phyloP scores from a whole-genome alignment of 2,113 vertebrate species.

The Vanacampus margaritifer region DNA sequence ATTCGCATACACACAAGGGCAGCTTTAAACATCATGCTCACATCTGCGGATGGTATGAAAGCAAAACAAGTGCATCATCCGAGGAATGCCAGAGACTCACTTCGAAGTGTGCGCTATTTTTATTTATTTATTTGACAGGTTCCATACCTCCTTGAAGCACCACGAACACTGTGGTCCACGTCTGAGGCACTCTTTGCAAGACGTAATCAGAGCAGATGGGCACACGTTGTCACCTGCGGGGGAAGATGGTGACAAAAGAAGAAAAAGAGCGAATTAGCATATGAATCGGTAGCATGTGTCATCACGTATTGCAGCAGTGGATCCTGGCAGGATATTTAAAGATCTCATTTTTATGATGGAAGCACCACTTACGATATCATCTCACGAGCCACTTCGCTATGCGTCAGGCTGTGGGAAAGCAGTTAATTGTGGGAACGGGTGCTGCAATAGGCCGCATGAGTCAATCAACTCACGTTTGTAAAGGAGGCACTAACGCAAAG shows the following conservation, averaged over 20 bases:
- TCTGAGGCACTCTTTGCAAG: conserved; percentile 83
- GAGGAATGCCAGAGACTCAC: conserved; percentile 34
- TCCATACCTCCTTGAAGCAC: conserved; percentile 89
- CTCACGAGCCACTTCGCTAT: conserved; percentile 23
- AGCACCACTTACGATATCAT: conserved; percentile 34
- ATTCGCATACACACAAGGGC: conserved; percentile 30
- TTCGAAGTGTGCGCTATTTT: neutral
- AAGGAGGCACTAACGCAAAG: neutral
- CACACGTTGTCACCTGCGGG: conserved; percentile 81
- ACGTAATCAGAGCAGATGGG: conserved; percentile 72
- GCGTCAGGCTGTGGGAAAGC: conserved; percentile 6
- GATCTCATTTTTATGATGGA: conserved; percentile 34
- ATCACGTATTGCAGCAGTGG: conserved; percentile 32
- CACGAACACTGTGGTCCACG: conserved; percentile 91
- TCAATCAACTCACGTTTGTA: conserved; percentile 7
- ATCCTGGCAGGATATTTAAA: conserved; percentile 20
- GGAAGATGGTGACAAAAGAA: conserved; percentile 10
- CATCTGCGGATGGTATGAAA: conserved; percentile 48
- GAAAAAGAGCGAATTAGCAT: conserved; percentile 54
- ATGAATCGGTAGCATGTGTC: conserved; percentile 41
- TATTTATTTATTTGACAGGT: neutral
- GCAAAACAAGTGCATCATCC: conserved; percentile 40
- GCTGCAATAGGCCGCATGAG: conserved; percentile 18
- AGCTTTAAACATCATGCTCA: conserved; percentile 52
- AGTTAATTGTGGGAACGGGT: conserved; percentile 47